Percentiles rank a stretch among this genome's conserved stretches.
phyloP scores from a whole-genome alignment of 2,888 invertebrate genomes.

The Lasioglossum villosulum region DNA sequence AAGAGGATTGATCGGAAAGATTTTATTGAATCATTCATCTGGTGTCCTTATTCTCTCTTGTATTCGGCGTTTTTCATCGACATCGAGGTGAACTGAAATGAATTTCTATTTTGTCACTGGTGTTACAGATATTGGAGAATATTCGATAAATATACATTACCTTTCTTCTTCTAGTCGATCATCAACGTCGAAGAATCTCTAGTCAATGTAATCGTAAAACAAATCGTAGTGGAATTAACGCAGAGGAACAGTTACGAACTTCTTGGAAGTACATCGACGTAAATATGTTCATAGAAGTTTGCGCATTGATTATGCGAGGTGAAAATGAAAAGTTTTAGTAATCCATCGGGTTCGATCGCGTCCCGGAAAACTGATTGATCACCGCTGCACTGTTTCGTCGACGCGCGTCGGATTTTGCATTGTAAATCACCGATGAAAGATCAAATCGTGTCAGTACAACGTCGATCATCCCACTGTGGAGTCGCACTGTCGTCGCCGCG shows the following conservation, averaged over 20 bases:
- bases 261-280: neutral
- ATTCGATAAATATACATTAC: neutral
- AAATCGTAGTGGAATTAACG: neutral
- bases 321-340: neutral
- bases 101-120: neutral
- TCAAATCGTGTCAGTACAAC: neutral
- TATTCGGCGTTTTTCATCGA: too few species aligned
- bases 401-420: neutral
- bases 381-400: neutral
- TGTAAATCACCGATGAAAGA: neutral
- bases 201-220: too few species aligned
- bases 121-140: too few species aligned
- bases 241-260: neutral
- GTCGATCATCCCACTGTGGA: slow-evolving; percentile 13
- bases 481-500: slow-evolving; percentile 14
- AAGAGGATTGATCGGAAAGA: too few species aligned
- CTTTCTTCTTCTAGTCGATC: neutral
- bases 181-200: neutral
- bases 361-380: neutral
- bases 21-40: too few species aligned
- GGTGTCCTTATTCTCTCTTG: too few species aligned
- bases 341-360: neutral
- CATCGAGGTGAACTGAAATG: neutral
- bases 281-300: neutral
- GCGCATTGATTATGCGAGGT: neutral